Evolutionary conservation across 2,888 invertebrate species (phyloP), one percentile per base, ranked within the genome.

Genomic region (Trichogramma evanescens): DNA sequence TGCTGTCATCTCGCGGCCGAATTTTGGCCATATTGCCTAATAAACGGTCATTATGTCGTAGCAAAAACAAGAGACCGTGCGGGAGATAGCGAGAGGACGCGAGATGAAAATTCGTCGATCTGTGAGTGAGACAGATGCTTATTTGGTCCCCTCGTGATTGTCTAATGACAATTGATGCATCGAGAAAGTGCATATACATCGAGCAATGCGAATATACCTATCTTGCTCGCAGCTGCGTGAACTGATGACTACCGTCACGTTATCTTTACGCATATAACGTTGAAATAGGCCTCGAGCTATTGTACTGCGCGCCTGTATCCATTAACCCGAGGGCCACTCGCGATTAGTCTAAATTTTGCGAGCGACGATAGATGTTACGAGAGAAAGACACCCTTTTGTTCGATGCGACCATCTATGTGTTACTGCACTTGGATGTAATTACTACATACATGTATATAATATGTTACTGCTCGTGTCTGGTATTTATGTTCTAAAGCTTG

Each of bases 141-240:
- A 26, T 26, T 26, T 26, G 26, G 26, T 2, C 10, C 45, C 48
- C 52, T 13, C 57, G 9, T 40, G n/a, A 42, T 50, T 45, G 71
- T 70, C 72, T 76, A 75, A 76, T 76, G 74, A 74, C 74, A 73
- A 76, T 75, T 74, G 74, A 75, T 74, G 75, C 70, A 69, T 64
- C 66, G 68, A 69, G 74, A 71, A 74, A 74, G 72, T 71, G 70
- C 68, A 62, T 39, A 42, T 26, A 26, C 26, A 26, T 26, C 2
- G 26, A 26, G 26, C 26, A 26, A 26, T 26, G 26, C 26, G 26
- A 26, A 26, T 26, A 26, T 26, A 26, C 26, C 26, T 26, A 26
- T 26, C 26, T 26, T 26, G 26, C 26, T 26, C 26, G 26, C 26
- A 26, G 26, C 26, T 26, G 26, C 26, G 26, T 26, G 26, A 26